Percentiles rank a stretch among this genome's conserved stretches.
Conservation (phyloP, 2,797 vertebrate genomes). For the Betta splendens region DNA sequence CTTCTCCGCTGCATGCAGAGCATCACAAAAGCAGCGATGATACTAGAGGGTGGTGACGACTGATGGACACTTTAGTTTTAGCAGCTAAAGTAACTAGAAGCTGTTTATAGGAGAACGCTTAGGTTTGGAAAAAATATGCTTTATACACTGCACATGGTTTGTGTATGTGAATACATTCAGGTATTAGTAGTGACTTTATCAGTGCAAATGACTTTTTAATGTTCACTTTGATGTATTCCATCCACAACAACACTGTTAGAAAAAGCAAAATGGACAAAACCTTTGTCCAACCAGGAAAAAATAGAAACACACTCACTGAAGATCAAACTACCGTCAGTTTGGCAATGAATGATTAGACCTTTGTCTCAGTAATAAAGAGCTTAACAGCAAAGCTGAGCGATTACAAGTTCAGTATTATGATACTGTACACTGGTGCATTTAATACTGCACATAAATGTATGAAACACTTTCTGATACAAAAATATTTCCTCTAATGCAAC, state of each 20-base stretch:
- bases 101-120: conserved; percentile 55
- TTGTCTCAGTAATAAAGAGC: conserved; percentile 70
- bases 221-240: conserved; percentile 54
- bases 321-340: conserved; percentile 77
- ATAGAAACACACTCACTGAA: conserved; percentile 73
- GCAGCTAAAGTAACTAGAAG: conserved; percentile 42
- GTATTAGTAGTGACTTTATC: conserved; percentile 69
- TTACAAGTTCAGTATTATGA: conserved; percentile 82
- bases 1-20: conserved; percentile 62
- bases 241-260: conserved; percentile 47
- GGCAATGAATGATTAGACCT: conserved; percentile 73
- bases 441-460: conserved; percentile 82
- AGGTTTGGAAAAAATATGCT: conserved; percentile 67
- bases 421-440: conserved; percentile 86
- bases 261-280: conserved; percentile 61
- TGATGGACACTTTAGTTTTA: conserved; percentile 26
- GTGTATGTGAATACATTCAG: conserved; percentile 66
- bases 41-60: conserved; percentile 37
- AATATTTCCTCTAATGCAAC: conserved; percentile 95
- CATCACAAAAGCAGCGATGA: conserved; percentile 48
- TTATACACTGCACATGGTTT: conserved; percentile 61
- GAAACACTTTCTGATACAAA: conserved; percentile 95
- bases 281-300: conserved; percentile 56
- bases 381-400: conserved; percentile 79
- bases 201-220: conserved; percentile 76